Evolutionary conservation across 2,113 vertebrate genomes (phyloP).

Genomic region (Microtus richardsoni): DNA sequence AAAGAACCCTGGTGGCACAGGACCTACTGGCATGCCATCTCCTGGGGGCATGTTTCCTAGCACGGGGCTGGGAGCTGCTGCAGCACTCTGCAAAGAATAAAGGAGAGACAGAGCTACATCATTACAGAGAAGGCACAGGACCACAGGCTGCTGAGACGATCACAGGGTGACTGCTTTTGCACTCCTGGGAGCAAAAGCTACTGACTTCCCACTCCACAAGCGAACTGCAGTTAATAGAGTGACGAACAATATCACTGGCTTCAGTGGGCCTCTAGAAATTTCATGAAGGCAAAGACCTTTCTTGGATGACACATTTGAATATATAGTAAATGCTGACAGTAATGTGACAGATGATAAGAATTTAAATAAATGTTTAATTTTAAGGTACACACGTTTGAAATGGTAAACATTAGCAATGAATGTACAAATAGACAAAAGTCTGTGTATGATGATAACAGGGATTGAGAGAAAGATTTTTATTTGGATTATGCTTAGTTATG

Average conservation of each 20-base stretch:
- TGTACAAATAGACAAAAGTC: not conserved
- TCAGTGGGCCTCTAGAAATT: constrained; percentile 44
- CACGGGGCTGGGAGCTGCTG: constrained; percentile 97
- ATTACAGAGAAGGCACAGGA: constrained; percentile 87
- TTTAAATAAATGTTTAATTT: constrained; percentile 43
- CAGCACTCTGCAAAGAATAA: constrained; percentile 95
- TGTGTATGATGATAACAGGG: not conserved
- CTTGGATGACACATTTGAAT: not conserved
- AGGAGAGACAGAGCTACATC: constrained; percentile 89
- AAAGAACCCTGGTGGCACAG: constrained; percentile 98
- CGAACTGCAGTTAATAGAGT: constrained; percentile 57
- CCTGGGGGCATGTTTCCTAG: constrained; percentile 97
- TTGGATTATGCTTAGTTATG: constrained; percentile 9
- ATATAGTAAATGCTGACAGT: constrained; percentile 5
- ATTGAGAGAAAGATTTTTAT: not conserved
- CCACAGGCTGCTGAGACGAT: constrained; percentile 71
- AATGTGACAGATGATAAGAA: not conserved
- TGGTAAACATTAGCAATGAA: not conserved
- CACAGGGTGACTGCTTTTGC: constrained; percentile 59
- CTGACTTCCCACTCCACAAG: constrained; percentile 60
- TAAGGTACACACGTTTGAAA: constrained; percentile 28
- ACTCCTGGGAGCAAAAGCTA: constrained; percentile 53
- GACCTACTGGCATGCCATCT: constrained; percentile 98
- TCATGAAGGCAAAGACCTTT: constrained; percentile 60
- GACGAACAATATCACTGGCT: constrained; percentile 13